Evolutionary conservation across 2,888 invertebrate genomes (phyloP).

Genomic region (Temnothorax ravouxi): DNA sequence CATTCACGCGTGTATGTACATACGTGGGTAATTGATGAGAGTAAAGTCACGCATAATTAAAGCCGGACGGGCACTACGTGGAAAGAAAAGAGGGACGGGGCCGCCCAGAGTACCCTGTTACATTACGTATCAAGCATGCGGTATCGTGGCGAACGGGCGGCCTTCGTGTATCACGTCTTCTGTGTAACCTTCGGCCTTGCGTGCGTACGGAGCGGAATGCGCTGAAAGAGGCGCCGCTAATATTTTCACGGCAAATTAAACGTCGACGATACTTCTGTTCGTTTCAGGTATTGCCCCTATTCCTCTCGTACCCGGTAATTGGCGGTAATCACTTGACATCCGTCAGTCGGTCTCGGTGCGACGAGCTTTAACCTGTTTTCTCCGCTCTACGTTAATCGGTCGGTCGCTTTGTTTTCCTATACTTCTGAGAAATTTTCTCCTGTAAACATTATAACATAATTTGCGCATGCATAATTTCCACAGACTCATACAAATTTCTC

Average conservation of each 20-base stretch:
- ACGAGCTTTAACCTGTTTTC: neutral
- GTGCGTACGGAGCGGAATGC: neutral
- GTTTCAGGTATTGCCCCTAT: neutral
- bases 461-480: neutral
- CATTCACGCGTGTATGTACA: conserved; percentile 53
- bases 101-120: conserved; percentile 26
- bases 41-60: conserved; percentile 61
- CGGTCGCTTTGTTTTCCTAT: neutral
- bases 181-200: neutral
- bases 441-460: neutral
- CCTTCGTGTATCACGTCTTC: neutral
- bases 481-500: neutral
- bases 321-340: neutral
- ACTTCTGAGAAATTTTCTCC: neutral
- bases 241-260: neutral
- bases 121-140: conserved; percentile 58
- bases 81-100: conserved; percentile 49
- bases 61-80: conserved; percentile 26
- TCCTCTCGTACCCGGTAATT: neutral
- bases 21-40: conserved; percentile 59
- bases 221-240: neutral
- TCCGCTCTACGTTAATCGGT: neutral
- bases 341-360: neutral
- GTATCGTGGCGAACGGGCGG: conserved; percentile 52
- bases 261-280: neutral